Base-by-base conservation (phyloP, 2,113 vertebrate genomes). In the Struthidea cinerea region DNA sequence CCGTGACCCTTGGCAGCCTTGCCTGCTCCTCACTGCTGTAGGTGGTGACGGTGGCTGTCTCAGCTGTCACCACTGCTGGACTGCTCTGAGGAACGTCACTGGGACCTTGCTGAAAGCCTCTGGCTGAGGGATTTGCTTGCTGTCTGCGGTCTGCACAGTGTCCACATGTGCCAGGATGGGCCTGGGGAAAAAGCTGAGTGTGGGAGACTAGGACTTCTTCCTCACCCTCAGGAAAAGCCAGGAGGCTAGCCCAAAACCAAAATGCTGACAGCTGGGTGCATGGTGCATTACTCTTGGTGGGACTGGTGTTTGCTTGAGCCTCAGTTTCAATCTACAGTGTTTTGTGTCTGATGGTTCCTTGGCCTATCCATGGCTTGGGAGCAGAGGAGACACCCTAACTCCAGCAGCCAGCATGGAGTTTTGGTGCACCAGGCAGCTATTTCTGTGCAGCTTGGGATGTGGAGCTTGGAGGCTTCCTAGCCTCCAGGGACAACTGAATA, bases 1-100 rank as follows among this genome's bases (percentile, higher is more conserved):
- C 21, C 0, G 0, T 2, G 8, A 11, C 9, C 35, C 18, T 55
- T 0, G 0, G 59, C 27, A 69, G 16, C 30, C 20, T 68, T 1
- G 0, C 33, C 49, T 41, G 53, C 52, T 89, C 7, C 17, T 84
- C 16, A 11, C n/a, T 6, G 3, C 64, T 4, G 0, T 19, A 68
- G 60, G 46, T 5, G 55, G 35, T 26, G 80, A 61, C 0, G 0
- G 32, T 3, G 3, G 10, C 53, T 52, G 17, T 50, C 5, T 18
- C 22, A 35, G 37, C 27, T 74, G 33, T 55, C 53, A 50, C 8
- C 17, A 10, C 49, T 27, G 27, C 33, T 33, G 24, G 21, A 28
- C n/a, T 78, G 50, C 56, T 42, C 56, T 69, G 28, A 46, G 30
- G 46, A 56, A 37, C 35, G 42, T 53, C 56, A 52, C 46, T 12